These are phyloP conservation scores for Pristionchus mayeri DNA, from an alignment of 2,888 invertebrate genomes.

Conservation along the genomic window DNA sequence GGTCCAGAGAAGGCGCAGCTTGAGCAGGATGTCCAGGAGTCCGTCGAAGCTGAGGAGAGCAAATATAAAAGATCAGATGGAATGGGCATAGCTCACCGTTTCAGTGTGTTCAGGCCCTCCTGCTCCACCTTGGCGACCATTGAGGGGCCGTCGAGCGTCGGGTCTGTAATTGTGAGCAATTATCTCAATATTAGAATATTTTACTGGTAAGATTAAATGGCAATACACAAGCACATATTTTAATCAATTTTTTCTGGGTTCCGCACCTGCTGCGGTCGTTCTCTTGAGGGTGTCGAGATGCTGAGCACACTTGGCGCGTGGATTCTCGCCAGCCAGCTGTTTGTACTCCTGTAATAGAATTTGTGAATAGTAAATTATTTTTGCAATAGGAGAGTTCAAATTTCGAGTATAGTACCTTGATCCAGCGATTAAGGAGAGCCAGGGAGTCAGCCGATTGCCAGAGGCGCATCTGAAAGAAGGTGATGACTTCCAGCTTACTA, in stretches of 20 bases:
- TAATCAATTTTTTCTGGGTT: neutral
- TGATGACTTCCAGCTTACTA: too few relatives aligned
- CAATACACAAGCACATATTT: too few relatives aligned
- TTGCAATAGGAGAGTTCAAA: neutral
- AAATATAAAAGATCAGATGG: conserved; percentile 4
- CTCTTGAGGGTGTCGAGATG: conserved; percentile 58
- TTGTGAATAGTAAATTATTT: neutral
- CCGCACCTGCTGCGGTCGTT: conserved; percentile 49
- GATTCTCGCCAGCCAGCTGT: conserved; percentile 66
- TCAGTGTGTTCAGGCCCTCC: conserved; percentile 45
- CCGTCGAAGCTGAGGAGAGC: conserved; percentile 36
- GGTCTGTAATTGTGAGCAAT: conserved; percentile 32
- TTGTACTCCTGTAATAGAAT: conserved; percentile 57
- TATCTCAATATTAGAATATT: neutral
- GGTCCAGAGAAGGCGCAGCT: conserved; percentile 50
- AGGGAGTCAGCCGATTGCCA: conserved; percentile 63
- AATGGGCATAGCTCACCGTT: neutral
- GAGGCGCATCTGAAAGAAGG: conserved; percentile 43
- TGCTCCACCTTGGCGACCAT: conserved; percentile 45
- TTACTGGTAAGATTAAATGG: neutral
- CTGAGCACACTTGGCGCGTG: conserved; percentile 60
- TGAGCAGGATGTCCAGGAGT: conserved; percentile 49
- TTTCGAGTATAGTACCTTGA: conserved; percentile 52
- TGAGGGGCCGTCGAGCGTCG: conserved; percentile 31
- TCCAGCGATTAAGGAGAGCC: conserved; percentile 69